Evolutionary conservation across 2,113 vertebrate species (phyloP), one percentile per base, ranked within the genome.

Genomic region (Gymnogyps californianus): DNA sequence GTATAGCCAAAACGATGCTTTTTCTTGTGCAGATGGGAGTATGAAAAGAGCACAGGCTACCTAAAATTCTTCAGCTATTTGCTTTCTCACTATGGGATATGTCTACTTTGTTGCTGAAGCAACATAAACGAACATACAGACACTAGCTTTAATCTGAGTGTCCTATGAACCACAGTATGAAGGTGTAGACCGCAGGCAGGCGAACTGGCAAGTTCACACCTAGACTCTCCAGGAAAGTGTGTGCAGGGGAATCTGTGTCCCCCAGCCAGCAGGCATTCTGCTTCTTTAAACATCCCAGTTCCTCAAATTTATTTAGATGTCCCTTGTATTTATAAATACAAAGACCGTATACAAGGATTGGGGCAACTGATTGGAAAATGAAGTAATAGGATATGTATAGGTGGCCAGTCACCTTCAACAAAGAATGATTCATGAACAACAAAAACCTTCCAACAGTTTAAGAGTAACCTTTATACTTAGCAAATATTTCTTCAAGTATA

Each of bases 1-100:
- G 9, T 57, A 64, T 20, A 84, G 47, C 8, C 20, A 67, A 87
- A 83, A 51, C 0, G 0, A 62, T 38, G 7, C 1, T 59, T 88
- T 74, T 75, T 52, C 51, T n/a, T 65, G 42, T n/a, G 25, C 18
- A 84, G 17, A 26, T 11, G 10, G 15, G 20, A 49, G n/a, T 25
- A 74, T 22, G 25, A 54, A 89, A 77, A 74, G 7, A 81, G 10
- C 38, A 24, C 29, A 78, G 9, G 9, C 65, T 47, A 38, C 31
- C 36, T 49, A 64, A 61, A 82, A 79, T 83, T 78, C 32, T 72
- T 71, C 29, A 65, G 11, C 16, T 82, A 2, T 77, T 89, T 89
- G 5, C 18, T 72, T 89, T 79, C 46, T 82, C 26, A 4, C 28
- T 34, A 1, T 44, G 26, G 12, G 15, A 54, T 83, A 49, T 2